A percentile compares a stretch with the other conserved stretches of the same genome.
Evolutionary conservation across 2,113 vertebrate genomes (phyloP).

Genomic region (Girardinichthys multiradiatus): DNA sequence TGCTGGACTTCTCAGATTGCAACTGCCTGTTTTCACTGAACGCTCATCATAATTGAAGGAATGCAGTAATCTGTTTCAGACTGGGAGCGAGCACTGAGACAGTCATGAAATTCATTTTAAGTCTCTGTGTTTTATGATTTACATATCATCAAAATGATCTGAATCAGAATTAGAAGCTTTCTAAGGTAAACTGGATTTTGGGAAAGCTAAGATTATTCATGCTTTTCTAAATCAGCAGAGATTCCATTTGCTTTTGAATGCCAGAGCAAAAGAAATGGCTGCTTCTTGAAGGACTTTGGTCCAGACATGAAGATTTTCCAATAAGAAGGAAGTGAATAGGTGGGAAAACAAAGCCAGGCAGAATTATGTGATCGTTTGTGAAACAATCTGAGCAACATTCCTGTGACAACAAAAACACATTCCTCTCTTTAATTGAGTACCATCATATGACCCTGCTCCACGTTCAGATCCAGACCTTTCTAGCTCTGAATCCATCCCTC

Average conservation of each 20-base stretch:
- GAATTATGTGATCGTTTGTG: constrained; percentile 68
- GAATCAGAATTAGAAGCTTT: background rate
- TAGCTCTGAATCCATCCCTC: constrained; percentile 9
- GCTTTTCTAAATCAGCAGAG: constrained; percentile 21
- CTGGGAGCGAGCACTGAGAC: background rate
- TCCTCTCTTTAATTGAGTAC: constrained; percentile 65
- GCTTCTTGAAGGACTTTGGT: constrained; percentile 45
- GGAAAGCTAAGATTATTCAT: constrained; percentile 36
- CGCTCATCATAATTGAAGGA: constrained; percentile 3
- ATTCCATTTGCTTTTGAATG: constrained; percentile 23
- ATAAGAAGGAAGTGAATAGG: constrained; percentile 54
- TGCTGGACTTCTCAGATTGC: constrained; percentile 13
- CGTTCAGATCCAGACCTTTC: constrained; percentile 56
- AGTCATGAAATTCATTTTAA: constrained; percentile 20
- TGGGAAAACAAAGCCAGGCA: constrained; percentile 35
- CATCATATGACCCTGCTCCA: constrained; percentile 41
- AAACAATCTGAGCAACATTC: constrained; percentile 70
- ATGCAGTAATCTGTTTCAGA: constrained; percentile 29
- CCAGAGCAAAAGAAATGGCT: constrained; percentile 39
- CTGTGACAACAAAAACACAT: constrained; percentile 71
- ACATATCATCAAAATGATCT: constrained; percentile 37
- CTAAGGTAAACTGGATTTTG: constrained; percentile 4
- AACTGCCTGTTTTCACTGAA: constrained; percentile 33
- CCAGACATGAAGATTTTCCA: constrained; percentile 51
- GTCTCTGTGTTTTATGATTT: constrained; percentile 14